Percentiles rank a stretch among this genome's conserved stretches.
phyloP scores from a whole-genome alignment of 2,113 vertebrate species.

The Miniopterus natalensis region DNA sequence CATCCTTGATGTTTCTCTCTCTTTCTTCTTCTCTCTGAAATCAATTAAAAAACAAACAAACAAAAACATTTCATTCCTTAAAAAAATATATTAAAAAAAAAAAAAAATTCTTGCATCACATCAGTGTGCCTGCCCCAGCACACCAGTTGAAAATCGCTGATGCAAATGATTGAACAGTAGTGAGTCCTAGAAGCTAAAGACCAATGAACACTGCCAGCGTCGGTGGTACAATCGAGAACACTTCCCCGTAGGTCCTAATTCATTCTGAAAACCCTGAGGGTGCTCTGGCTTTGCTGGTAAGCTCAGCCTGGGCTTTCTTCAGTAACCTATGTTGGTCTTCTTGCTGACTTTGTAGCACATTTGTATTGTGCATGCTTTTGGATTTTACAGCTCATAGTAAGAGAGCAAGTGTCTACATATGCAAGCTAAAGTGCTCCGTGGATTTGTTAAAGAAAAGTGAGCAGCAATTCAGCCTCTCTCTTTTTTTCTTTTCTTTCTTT shows the following conservation, averaged over 20 bases:
- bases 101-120: too few relatives aligned
- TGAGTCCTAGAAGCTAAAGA: not conserved
- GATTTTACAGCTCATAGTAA: not conserved
- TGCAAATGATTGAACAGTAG: not conserved
- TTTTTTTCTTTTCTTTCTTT: not conserved
- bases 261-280: not conserved
- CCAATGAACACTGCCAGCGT: not conserved
- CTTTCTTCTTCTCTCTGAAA: too few relatives aligned
- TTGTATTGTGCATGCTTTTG: not conserved
- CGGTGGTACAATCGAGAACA: not conserved
- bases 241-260: not conserved
- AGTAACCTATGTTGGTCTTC: not conserved
- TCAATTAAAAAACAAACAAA: too few relatives aligned
- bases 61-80: too few relatives aligned
- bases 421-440: not conserved
- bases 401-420: not conserved
- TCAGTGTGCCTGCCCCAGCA: not conserved
- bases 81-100: too few relatives aligned
- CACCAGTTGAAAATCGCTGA: not conserved
- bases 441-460: not conserved
- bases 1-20: too few relatives aligned
- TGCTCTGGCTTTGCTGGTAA: not conserved
- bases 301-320: not conserved
- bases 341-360: not conserved
- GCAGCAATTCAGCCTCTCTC: not conserved